Percentiles rank a stretch among this genome's conserved stretches.
Evolutionary conservation across 2,888 invertebrate genomes (phyloP).

Genomic region (Linnaemya tessellans): DNA sequence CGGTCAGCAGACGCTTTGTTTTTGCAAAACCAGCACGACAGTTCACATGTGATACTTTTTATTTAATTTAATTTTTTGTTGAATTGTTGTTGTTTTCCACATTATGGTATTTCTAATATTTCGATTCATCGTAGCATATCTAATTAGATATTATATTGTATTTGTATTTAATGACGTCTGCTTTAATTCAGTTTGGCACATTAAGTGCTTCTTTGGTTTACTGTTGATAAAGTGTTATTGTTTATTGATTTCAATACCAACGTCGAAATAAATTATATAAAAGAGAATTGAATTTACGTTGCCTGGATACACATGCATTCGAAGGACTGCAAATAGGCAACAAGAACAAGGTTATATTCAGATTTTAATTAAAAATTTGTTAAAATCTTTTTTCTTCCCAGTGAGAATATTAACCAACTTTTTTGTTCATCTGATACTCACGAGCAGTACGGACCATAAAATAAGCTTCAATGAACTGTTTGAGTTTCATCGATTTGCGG

Average conservation of each 20-base stretch:
- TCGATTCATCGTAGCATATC: not conserved
- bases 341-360: not conserved
- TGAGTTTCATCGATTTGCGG: too few relatives aligned
- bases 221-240: slow-evolving; percentile 52
- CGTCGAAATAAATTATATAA: slow-evolving; percentile 25
- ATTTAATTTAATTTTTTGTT: not conserved
- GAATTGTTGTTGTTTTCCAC: not conserved
- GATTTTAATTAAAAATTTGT: not conserved
- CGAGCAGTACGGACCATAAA: too few relatives aligned
- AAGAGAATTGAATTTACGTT: not conserved
- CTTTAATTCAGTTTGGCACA: slow-evolving; percentile 64
- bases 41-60: too few relatives aligned
- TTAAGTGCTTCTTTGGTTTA: slow-evolving; percentile 65
- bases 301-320: not conserved
- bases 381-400: too few relatives aligned
- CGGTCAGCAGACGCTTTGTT: too few relatives aligned
- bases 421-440: too few relatives aligned
- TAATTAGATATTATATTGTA: not conserved
- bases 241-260: slow-evolving; percentile 46
- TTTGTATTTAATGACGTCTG: slow-evolving; percentile 36
- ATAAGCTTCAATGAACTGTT: too few relatives aligned
- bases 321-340: not conserved
- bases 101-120: not conserved
- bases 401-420: too few relatives aligned
- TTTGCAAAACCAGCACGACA: too few relatives aligned